These are phyloP conservation scores for Zygothrica quintamaculata DNA, from an alignment of 2,888 invertebrate genomes.

Conservation along the genomic window DNA sequence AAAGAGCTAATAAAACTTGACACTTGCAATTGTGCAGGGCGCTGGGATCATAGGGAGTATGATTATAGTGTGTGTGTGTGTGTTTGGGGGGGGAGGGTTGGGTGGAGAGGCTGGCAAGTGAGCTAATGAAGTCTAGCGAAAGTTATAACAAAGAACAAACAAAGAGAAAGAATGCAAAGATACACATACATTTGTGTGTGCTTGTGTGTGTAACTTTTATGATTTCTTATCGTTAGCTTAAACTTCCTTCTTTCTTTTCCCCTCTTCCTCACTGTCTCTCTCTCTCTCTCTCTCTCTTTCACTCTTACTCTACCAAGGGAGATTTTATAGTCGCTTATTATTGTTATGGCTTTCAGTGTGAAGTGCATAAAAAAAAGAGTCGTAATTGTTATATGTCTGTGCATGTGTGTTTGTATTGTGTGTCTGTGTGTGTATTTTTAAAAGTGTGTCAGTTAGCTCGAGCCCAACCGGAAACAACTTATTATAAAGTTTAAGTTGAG, in stretches of 20 bases:
- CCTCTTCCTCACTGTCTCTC: no score
- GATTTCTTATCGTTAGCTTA: constrained; percentile 63
- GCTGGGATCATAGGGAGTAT: not conserved
- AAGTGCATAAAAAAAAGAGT: constrained; percentile 47
- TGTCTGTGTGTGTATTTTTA: constrained; percentile 23
- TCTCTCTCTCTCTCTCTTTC: no score
- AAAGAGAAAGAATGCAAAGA: no score
- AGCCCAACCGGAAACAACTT: constrained; percentile 46
- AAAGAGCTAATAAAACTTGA: constrained; percentile 73
- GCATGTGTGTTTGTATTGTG: constrained; percentile 14
- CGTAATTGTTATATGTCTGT: constrained; percentile 52
- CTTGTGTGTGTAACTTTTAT: constrained; percentile 34
- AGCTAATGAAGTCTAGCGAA: constrained; percentile 62
- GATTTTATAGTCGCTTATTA: constrained; percentile 45
- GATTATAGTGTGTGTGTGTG: no score
- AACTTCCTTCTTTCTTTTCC: constrained; percentile 19
- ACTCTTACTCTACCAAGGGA: no score
- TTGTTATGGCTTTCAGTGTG: constrained; percentile 55
- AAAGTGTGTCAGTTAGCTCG: constrained; percentile 51
- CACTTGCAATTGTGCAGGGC: constrained; percentile 62
- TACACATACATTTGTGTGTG: constrained; percentile 14
- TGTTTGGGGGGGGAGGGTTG: not conserved
- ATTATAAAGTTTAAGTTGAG: constrained; percentile 34
- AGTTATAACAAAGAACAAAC: constrained; percentile 69
- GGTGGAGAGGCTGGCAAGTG: constrained; percentile 4